Evolutionary conservation across 2,888 invertebrate species (phyloP), one percentile per base, ranked within the genome.

Genomic region (Pediacus dermestoides): DNA sequence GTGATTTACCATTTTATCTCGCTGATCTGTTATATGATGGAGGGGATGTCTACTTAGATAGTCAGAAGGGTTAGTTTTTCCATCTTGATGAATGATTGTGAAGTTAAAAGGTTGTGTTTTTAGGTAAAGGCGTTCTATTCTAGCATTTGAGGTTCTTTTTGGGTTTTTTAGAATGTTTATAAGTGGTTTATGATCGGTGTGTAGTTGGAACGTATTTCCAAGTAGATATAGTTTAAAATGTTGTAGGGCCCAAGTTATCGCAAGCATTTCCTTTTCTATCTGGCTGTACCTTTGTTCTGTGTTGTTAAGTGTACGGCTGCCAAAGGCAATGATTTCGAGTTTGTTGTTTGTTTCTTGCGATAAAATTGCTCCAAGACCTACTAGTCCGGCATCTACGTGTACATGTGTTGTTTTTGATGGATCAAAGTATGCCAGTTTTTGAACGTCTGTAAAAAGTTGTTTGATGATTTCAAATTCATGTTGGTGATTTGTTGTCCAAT

Each of bases 171-270:
- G 21, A 9, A 45, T 38, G 4, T 13, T 27, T 12, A 39, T 30
- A 11, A 45, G 18, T 8, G 34, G 26, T 26, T 14, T 14, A 12
- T 42, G 30, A 27, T 46, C 33, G 15, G 28, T 33, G 16, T 28
- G 16, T 2, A 37, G 15, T n/a, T 14, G 13, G 31, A 46, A 46
- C 7, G 30, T 22, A 13, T 33, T 26, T 9, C 44, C 46, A 32
- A 22, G 40, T 23, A 42, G 21, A 27, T 47, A 42, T n/a, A 42
- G 34, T 15, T 47, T 36, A 16, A 49, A 49, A 34, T 46, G 46
- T 28, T 43, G 25, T 2, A 46, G 44, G 13, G 42, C 39, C 43
- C 40, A 45, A 7, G 34, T 30, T n/a, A 14, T 33, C n/a, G 42
- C 37, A 10, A 38, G 33, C 14, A 37, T 39, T 30, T 41, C 44